Conservation (phyloP, 37 sponge, comb jelly and placozoan genomes). For the Ephydatia muelleri region DNA sequence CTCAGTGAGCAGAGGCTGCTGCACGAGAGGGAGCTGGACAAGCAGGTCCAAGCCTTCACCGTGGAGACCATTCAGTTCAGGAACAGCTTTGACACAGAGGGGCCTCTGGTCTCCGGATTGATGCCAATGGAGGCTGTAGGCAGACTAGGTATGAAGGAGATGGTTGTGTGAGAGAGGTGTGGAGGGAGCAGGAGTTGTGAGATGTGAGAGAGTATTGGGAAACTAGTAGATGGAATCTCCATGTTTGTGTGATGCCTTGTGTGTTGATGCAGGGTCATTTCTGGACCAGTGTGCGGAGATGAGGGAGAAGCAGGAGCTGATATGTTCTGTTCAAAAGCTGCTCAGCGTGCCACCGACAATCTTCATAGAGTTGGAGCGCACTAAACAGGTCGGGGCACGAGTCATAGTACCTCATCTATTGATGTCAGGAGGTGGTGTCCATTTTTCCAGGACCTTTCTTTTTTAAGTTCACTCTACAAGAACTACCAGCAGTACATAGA, state of each 20-base stretch:
- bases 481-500: constrained; percentile 77
- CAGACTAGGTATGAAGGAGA: constrained; percentile 58
- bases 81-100: constrained; percentile 93
- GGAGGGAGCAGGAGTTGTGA: neutral
- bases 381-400: constrained; percentile 51
- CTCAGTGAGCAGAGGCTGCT: constrained; percentile 60
- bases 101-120: constrained; percentile 83
- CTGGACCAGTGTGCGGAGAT: constrained; percentile 56
- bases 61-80: constrained; percentile 86
- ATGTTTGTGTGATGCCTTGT: neutral
- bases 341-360: constrained; percentile 64
- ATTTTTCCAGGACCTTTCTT: constrained; percentile 61
- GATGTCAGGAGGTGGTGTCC: too few relatives aligned
- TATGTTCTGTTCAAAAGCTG: constrained; percentile 82
- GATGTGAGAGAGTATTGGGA: constrained; percentile 14
- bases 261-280: constrained; percentile 54
- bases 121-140: constrained; percentile 72
- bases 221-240: neutral
- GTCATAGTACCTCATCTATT: too few relatives aligned
- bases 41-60: constrained; percentile 77
- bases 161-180: neutral
- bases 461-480: constrained; percentile 70
- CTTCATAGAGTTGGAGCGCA: constrained; percentile 82
- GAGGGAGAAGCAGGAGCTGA: constrained; percentile 31
- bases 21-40: constrained; percentile 83